A percentile compares a stretch with the other conserved stretches of the same genome.
These are phyloP conservation scores for Eptatretus burgeri DNA, from an alignment of 2,113 vertebrate species.

Conservation along the genomic window DNA sequence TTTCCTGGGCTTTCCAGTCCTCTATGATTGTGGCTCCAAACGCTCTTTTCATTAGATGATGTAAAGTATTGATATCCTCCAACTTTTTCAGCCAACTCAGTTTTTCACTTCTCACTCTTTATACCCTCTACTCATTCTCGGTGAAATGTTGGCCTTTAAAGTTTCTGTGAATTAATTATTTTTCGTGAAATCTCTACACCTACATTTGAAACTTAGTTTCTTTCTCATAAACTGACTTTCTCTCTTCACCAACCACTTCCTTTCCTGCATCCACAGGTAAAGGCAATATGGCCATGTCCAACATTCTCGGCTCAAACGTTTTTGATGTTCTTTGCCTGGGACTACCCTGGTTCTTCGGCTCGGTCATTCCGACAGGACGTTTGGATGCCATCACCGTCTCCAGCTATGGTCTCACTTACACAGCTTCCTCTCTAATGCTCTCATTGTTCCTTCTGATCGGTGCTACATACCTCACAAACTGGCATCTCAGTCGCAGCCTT, in stretches of 20 bases:
- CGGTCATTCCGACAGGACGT: constrained; percentile 29
- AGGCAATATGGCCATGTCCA: constrained; percentile 93
- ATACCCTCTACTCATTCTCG: no score
- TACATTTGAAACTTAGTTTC: no score
- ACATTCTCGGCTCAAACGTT: constrained; percentile 83
- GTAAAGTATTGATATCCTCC: no score
- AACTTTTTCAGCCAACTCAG: no score
- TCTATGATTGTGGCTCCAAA: no score
- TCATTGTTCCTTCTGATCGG: constrained; percentile 54
- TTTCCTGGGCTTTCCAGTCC: no score
- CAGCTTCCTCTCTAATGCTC: constrained; percentile 39
- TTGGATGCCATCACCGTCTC: constrained; percentile 19
- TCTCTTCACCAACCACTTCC: neutral
- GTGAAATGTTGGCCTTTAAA: no score
- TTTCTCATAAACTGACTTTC: neutral
- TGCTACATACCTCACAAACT: constrained; percentile 45
- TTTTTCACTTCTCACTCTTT: no score
- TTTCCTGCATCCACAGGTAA: constrained; percentile 28
- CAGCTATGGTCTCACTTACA: constrained; percentile 50
- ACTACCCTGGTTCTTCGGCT: constrained; percentile 69
- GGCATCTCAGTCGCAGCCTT: constrained; percentile 67
- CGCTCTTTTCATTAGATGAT: no score
- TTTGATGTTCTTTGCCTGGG: constrained; percentile 87
- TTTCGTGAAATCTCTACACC: no score
- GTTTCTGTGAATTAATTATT: no score